Base-by-base conservation (phyloP, 2,888 invertebrate genomes). In the Microplitis deprimator region DNA sequence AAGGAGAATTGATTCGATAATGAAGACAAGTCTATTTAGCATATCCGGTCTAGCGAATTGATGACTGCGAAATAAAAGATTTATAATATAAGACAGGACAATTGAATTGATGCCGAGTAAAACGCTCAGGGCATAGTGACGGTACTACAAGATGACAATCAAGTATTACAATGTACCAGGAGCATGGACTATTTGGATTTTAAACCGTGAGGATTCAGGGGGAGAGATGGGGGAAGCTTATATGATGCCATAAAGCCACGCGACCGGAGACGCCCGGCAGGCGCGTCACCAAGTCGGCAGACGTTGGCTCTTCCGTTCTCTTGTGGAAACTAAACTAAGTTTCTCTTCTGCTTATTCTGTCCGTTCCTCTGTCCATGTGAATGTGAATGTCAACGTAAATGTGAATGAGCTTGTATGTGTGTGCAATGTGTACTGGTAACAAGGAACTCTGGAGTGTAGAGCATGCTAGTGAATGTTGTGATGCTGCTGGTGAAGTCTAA, bases 181-280 rank as follows among this genome's bases (percentile, higher is more conserved):
- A 29, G 3, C 29, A 29, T 29, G 29, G 64, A 75, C 62, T 68
- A 80, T 84, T 84, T 82, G 78, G 80, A 84, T 84, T 83, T 86
- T 82, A 81, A 83, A 83, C 73, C 4, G 29, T 29, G 29, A 29
- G 29, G 29, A 29, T 29, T 29, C 29, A 29, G 29, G 29, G 29
- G 29, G 79, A 75, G 71, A 10, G 74, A 39, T n/a, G 76, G 76
- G 50, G 40, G 16, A 29, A 75, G 73, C 61, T 20, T 60, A 64
- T 67, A 65, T 64, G 68, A 83, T 29, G 83, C 84, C 81, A 84
- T 87, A 87, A 86, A 87, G 88, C 84, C 89, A 89, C 89, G 88
- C 86, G 89, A 89, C 89, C 89, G 89, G 89, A 89, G 87, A 88
- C 86, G 86, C 82, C 86, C 83, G 84, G 84, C 86, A 85, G 89